phyloP scores from a whole-genome alignment of 1,140 invertebrate species.

The Hycleus cichorii region DNA sequence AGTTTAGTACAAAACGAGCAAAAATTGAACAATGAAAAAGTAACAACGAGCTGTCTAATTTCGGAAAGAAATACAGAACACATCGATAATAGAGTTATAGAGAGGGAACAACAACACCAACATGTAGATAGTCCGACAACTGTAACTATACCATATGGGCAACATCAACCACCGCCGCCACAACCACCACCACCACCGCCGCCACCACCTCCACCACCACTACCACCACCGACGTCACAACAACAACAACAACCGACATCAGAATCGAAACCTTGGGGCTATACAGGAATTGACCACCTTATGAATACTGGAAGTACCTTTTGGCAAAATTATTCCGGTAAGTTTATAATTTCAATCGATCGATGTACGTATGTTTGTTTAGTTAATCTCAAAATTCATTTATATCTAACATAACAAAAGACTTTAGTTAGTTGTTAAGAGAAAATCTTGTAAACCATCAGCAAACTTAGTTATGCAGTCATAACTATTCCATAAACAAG shows the following conservation, averaged over 20 bases:
- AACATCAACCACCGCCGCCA: background rate
- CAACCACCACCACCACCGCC: slow-evolving; percentile 37
- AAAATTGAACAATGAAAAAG: slow-evolving; percentile 21
- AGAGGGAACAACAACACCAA: slow-evolving; percentile 27
- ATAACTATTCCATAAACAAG: too few species aligned
- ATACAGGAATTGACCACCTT: slow-evolving; percentile 58
- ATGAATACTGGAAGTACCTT: slow-evolving; percentile 71
- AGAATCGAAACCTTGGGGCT: slow-evolving; percentile 62
- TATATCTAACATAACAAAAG: background rate
- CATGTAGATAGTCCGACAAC: slow-evolving; percentile 2
- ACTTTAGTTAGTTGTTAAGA: too few species aligned
- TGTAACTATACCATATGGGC: slow-evolving; percentile 19
- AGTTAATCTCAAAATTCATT: background rate
- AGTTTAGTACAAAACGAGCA: slow-evolving; percentile 31
- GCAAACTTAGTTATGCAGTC: too few species aligned
- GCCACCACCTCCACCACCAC: slow-evolving; percentile 22
- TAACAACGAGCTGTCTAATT: slow-evolving; percentile 7
- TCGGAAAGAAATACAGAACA: slow-evolving; percentile 22
- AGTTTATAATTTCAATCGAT: slow-evolving; percentile 27
- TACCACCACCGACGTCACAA: slow-evolving; percentile 35
- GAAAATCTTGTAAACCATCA: too few species aligned
- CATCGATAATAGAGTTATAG: slow-evolving; percentile 21
- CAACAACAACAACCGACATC: slow-evolving; percentile 41
- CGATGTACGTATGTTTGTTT: too few species aligned
- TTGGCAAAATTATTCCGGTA: slow-evolving; percentile 84